Conservation (phyloP, 2,113 vertebrate species). For the Arenaria interpres region DNA sequence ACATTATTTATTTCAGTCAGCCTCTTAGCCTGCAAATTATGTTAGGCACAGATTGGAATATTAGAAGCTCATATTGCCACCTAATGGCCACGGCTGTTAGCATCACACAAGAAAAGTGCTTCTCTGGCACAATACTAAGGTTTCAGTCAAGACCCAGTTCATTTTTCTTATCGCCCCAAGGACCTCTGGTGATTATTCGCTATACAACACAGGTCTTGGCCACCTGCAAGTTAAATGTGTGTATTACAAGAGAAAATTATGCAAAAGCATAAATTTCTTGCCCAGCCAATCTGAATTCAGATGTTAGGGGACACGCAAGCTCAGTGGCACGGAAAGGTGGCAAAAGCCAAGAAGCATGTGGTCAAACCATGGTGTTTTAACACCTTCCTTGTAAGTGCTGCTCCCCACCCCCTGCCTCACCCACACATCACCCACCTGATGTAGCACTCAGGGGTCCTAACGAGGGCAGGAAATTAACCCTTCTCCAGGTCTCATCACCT, state of each 20-base stretch:
- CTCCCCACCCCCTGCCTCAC: neutral
- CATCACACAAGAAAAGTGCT: neutral
- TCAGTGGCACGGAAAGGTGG: neutral
- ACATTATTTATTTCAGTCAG: neutral
- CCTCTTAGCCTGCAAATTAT: neutral
- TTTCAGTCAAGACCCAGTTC: neutral
- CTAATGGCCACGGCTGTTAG: slow-evolving; percentile 57
- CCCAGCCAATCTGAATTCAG: neutral
- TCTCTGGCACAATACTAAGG: neutral
- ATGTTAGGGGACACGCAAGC: neutral
- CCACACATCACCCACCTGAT: neutral
- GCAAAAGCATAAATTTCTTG: neutral
- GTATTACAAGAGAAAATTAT: neutral
- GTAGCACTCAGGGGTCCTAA: neutral
- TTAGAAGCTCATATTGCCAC: slow-evolving; percentile 46
- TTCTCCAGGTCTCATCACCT: neutral
- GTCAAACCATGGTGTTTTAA: neutral
- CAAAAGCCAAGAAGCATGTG: neutral
- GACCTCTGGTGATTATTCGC: neutral
- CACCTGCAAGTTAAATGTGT: neutral
- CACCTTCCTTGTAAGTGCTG: neutral
- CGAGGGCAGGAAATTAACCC: neutral
- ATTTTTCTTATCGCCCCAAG: neutral
- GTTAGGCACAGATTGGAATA: neutral
- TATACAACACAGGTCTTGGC: neutral